A percentile compares a stretch with the other conserved stretches of the same genome.
Evolutionary conservation across 2,797 vertebrate species (phyloP).

Genomic region (Lutjanus campechanus): DNA sequence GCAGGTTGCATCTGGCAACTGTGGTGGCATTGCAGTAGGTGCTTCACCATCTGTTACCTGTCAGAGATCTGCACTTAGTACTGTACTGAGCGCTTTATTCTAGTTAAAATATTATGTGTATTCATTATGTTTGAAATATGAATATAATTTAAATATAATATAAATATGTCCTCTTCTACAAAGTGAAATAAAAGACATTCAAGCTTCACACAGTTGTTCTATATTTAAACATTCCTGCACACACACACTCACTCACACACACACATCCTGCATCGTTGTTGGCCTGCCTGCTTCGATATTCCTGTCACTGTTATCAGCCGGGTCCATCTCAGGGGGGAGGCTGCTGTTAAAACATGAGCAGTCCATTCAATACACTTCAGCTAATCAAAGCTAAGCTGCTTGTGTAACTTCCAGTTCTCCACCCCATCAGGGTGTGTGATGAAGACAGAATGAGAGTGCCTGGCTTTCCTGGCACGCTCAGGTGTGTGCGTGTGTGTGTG

Average conservation of each 20-base stretch:
- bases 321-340: conserved; percentile 37
- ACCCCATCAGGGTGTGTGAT: conserved; percentile 39
- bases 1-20: no score
- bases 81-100: no score
- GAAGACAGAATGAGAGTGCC: conserved; percentile 33
- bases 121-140: no score
- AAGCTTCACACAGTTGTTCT: background rate
- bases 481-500: background rate
- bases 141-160: no score
- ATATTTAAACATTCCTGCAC: background rate
- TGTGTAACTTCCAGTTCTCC: conserved; percentile 52
- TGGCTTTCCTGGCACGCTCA: conserved; percentile 31
- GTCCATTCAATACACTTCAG: conserved; percentile 55
- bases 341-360: conserved; percentile 65
- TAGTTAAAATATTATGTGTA: no score
- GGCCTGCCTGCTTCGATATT: conserved; percentile 38
- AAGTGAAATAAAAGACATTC: conserved; percentile 8
- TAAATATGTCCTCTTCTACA: background rate
- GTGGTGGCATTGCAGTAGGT: no score
- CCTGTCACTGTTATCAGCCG: conserved; percentile 49
- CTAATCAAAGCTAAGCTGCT: conserved; percentile 58
- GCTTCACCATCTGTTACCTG: no score
- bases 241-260: conserved; percentile 19
- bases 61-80: no score
- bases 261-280: conserved; percentile 8